Base-by-base conservation (phyloP, 2,888 invertebrate species). In the Hydroisotoma schaefferi region DNA sequence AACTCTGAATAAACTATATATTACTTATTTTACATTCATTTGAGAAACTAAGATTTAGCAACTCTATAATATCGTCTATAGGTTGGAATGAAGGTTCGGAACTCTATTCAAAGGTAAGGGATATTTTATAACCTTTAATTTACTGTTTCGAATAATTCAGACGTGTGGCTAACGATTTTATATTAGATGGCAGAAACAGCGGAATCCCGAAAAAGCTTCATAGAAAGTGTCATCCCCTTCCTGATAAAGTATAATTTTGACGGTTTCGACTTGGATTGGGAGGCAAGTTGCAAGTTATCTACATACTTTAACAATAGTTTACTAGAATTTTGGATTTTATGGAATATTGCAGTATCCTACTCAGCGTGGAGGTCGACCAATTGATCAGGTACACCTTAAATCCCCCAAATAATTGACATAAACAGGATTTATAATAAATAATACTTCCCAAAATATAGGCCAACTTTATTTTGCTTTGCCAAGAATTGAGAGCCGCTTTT, bases 191-290 rank as follows among this genome's bases (percentile, higher is more conserved):
- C 78, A 26, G 77, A 77, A 10, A 76, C 76, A 47, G 72, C 81
- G 2, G 56, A 59, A 0, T 67, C 77, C 77, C 80, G 75, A 44
- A 57, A 70, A 10, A 73, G 63, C 46, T 86, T 88, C 70, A 80
- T 85, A 22, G 72, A 78, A 2, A 84, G 82, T 55, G 81, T 82
- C 0, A 73, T 84, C 0, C 71, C 76, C 0, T 82, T 85, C 73
- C 69, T 87, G 0, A 73, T 76, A 38, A 77, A 78, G 2, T 77
- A 85, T 71, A 79, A 79, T 0, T 88, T 88, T 64, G 85, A 88
- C 72, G 87, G 87, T 1, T 77, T 87, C 0, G 87, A 88, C 72
- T 49, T 87, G 0, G 87, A 87, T 74, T 88, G 87, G 87, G 85
- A 57, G n/a, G n/a, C n/a, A n/a, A n/a, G n/a, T n/a, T n/a, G 23